Percentiles rank a stretch among this genome's conserved stretches.
Conservation (phyloP, 2,888 invertebrate genomes). For the Branchellion lobata region DNA sequence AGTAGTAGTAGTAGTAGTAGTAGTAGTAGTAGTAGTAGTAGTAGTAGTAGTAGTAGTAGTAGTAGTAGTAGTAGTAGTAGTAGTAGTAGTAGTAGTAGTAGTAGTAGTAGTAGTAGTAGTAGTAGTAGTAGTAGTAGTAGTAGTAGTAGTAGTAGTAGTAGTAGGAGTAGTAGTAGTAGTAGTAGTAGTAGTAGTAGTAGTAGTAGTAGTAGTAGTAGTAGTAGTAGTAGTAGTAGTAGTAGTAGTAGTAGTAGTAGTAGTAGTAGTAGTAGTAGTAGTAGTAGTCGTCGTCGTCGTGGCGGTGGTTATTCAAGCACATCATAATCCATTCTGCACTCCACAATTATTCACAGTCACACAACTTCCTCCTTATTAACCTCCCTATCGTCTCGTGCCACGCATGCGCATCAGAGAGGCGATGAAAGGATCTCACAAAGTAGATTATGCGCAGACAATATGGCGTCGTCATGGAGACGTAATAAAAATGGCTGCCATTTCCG, state of each 20-base stretch:
- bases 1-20: neutral
- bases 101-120: constrained; percentile 41
- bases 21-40: constrained; percentile 17
- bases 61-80: constrained; percentile 37
- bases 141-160: too few relatives aligned
- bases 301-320: too few relatives aligned
- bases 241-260: constrained; percentile 36
- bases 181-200: constrained; percentile 22
- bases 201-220: constrained; percentile 41
- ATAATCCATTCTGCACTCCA: too few relatives aligned
- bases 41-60: constrained; percentile 3
- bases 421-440: too few relatives aligned
- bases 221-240: constrained; percentile 41
- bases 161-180: constrained; percentile 6
- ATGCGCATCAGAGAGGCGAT: too few relatives aligned
- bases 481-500: neutral
- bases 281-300: too few relatives aligned
- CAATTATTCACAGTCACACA: too few relatives aligned
- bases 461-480: neutral
- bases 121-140: constrained; percentile 18
- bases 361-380: too few relatives aligned
- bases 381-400: too few relatives aligned
- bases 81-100: constrained; percentile 41
- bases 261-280: neutral
- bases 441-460: neutral